Evolutionary conservation across 2,113 vertebrate genomes (phyloP), one percentile per base, ranked within the genome.

Genomic region (Antennarius striatus): DNA sequence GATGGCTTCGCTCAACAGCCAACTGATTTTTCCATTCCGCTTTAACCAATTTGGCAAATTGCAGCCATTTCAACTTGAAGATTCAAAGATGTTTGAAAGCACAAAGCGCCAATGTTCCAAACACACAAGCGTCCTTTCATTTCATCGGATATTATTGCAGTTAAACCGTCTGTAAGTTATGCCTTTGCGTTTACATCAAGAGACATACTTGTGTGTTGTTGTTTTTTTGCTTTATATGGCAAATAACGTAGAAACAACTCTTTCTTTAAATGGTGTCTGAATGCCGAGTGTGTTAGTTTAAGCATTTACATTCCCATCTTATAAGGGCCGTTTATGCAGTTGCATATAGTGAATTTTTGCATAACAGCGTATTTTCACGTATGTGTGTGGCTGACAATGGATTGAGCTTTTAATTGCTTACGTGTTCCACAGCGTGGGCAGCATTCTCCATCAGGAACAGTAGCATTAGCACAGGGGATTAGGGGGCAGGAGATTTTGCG

Each of bases 401-500:
- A 39, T 14, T 47, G 48, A 2, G 2, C 6, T 55, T 58, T 4
- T 22, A 3, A 50, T 63, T 45, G n/a, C 97, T 95, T 94, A 99
- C 98, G 96, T 89, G 95, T 97, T 79, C 91, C 93, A 81, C 98
- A 99, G 56, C 95, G 93, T 5, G 98, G 97, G 80, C 98, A 99
- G 90, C 98, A 99, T 83, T 99, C 97, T 45, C 98, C 96, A 57
- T 99, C 98, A 1, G 96, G 96, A 79, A 99, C 93, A 0, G 96
- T 97, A 68, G 97, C 96, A 30, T 98, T 98, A 70, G 94, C 94
- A 68, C 97, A 99, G 71, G 96, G 93, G 83, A 99, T 95, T 67
- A 98, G 90, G 32, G 98, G 97, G 70, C 98, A 99, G 73, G 96
- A 99, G 71, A 97, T 96, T 81, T 98, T 97, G 75, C 94, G 95